A percentile compares a stretch with the other conserved stretches of the same genome.
These are phyloP conservation scores for Meghimatium bilineatum DNA, from an alignment of 2,888 invertebrate species.

Conservation along the genomic window DNA sequence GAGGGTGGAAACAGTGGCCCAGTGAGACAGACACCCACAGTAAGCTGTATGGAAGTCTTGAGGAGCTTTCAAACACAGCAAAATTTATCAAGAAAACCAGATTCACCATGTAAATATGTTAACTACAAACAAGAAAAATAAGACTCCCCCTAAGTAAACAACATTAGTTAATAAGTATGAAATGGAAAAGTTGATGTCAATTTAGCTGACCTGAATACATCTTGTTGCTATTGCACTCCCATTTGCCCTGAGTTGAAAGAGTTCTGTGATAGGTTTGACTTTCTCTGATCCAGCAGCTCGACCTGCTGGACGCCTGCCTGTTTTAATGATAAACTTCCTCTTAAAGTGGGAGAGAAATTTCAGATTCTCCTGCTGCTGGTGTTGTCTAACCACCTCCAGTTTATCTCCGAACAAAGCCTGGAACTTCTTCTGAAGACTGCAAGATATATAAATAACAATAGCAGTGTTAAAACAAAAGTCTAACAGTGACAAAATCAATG, in stretches of 20 bases:
- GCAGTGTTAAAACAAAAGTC: background rate
- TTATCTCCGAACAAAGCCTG: constrained; percentile 91
- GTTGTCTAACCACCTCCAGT: constrained; percentile 94
- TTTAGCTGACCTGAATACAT: constrained; percentile 83
- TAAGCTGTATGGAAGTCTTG: no score
- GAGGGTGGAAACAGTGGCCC: no score
- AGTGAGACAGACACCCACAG: no score
- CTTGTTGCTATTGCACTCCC: constrained; percentile 95
- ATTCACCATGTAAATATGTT: no score
- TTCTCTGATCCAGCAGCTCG: constrained; percentile 59
- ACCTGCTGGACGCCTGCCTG: constrained; percentile 64
- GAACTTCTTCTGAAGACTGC: constrained; percentile 90
- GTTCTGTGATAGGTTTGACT: constrained; percentile 80
- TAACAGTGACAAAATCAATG: background rate
- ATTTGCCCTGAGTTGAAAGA: constrained; percentile 96
- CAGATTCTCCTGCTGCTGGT: constrained; percentile 97
- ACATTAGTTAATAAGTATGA: no score
- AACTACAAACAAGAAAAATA: no score
- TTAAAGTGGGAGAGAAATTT: constrained; percentile 98
- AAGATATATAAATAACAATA: constrained; percentile 23
- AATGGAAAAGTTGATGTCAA: no score
- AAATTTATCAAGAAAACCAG: no score
- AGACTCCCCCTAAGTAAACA: no score
- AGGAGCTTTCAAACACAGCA: no score
- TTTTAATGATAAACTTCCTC: constrained; percentile 91